A percentile compares a stretch with the other conserved stretches of the same genome.
Evolutionary conservation across 2,797 vertebrate genomes (phyloP).

Genomic region (Capromys pilorides): DNA sequence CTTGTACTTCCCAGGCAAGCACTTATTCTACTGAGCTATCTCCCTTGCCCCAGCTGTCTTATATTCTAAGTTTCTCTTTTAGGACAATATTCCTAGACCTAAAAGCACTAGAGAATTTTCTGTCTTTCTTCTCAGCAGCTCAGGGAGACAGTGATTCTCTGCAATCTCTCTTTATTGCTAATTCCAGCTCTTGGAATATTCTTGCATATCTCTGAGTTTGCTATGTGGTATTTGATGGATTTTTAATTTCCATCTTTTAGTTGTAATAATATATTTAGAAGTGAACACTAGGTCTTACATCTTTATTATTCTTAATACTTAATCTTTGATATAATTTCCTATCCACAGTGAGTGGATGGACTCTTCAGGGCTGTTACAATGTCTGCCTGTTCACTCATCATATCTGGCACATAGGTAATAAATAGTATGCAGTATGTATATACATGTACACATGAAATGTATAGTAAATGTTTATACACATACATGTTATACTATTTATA

Average conservation of each 20-base stretch:
- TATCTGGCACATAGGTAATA: not conserved
- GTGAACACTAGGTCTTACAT: not conserved
- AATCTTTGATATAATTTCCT: not conserved
- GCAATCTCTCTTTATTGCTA: not conserved
- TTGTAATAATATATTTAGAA: slow-evolving; percentile 38
- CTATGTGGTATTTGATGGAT: not conserved
- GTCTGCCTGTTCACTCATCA: not conserved
- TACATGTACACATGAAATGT: not conserved
- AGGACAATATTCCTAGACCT: not conserved
- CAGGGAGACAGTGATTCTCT: not conserved
- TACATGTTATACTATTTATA: not conserved
- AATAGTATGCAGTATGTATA: not conserved
- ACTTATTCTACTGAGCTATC: too few relatives aligned
- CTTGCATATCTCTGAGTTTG: not conserved
- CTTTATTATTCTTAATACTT: not conserved
- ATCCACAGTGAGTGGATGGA: not conserved
- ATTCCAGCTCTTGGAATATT: not conserved
- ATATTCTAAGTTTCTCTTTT: too few relatives aligned
- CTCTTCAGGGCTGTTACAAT: not conserved
- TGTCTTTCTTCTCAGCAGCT: not conserved
- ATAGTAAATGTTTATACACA: not conserved
- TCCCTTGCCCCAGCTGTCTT: too few relatives aligned
- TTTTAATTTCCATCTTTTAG: not conserved
- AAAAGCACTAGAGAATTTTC: slow-evolving; percentile 20
- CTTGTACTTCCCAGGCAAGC: too few relatives aligned